phyloP scores from a whole-genome alignment of 2,888 invertebrate genomes.

The Cyclophora albipunctata region DNA sequence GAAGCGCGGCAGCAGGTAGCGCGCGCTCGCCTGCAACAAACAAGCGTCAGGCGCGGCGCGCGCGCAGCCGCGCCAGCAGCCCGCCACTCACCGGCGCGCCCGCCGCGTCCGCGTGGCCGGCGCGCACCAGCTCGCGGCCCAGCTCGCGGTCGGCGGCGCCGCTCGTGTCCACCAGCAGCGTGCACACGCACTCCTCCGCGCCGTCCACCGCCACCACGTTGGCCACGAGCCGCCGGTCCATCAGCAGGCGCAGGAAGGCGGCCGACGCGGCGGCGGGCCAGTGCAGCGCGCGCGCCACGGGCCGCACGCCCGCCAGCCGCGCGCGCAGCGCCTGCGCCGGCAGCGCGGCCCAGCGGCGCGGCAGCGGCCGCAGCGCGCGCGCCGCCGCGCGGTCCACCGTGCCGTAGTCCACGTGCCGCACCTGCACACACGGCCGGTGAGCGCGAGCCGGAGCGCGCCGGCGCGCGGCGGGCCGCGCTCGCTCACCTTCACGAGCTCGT shows the following conservation, averaged over 20 bases:
- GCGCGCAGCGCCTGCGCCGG: constrained; percentile 71
- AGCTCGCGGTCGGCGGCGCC: constrained; percentile 19
- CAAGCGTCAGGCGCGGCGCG: constrained; percentile 12
- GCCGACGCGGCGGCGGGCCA: constrained; percentile 61
- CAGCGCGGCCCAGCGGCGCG: constrained; percentile 48
- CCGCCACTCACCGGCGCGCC: neutral
- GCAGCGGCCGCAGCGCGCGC: constrained; percentile 45
- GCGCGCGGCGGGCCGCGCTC: neutral
- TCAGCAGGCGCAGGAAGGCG: constrained; percentile 50
- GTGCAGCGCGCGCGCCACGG: constrained; percentile 46
- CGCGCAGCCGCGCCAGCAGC: neutral
- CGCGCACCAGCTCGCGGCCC: too few species aligned
- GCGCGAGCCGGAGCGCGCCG: neutral
- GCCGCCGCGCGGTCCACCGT: constrained; percentile 53
- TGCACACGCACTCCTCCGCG: constrained; percentile 39
- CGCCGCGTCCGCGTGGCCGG: constrained; percentile 1
- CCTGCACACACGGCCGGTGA: constrained; percentile 59
- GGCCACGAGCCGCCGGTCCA: constrained; percentile 48
- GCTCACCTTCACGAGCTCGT: neutral
- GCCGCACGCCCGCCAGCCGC: constrained; percentile 62
- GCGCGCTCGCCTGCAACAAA: constrained; percentile 51
- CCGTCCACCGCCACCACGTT: constrained; percentile 35
- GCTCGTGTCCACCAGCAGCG: constrained; percentile 71
- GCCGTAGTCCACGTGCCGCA: constrained; percentile 76
- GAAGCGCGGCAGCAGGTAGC: constrained; percentile 71